Conservation (phyloP, 2,113 vertebrate genomes). For the Forbesichthys agassizii region DNA sequence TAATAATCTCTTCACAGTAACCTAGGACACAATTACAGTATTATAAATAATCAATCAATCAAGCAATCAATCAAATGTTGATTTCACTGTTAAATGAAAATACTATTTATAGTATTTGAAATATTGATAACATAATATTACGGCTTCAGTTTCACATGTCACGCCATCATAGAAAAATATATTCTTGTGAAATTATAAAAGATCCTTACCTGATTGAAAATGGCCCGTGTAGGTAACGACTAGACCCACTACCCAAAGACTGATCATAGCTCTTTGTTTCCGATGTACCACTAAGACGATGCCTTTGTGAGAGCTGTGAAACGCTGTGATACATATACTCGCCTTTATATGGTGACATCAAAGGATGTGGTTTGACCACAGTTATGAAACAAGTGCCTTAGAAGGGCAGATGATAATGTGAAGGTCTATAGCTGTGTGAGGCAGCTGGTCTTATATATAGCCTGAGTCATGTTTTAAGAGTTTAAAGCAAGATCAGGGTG, state of each 20-base stretch:
- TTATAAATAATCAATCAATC: neutral
- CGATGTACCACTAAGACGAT: neutral
- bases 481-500: too few species aligned
- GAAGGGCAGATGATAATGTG: too few species aligned
- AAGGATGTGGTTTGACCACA: constrained; percentile 56
- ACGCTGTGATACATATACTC: neutral
- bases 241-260: neutral
- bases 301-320: neutral
- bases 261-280: neutral
- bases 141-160: too few species aligned
- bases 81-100: too few species aligned
- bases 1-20: constrained; percentile 57
- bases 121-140: too few species aligned
- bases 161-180: too few species aligned
- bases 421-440: too few species aligned
- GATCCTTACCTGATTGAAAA: too few species aligned
- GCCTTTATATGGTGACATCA: constrained; percentile 28
- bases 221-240: neutral
- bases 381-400: constrained; percentile 2
- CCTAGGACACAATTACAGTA: constrained; percentile 34
- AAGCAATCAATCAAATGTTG: neutral
- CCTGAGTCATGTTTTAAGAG: too few species aligned
- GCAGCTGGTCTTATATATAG: too few species aligned
- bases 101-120: too few species aligned
- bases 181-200: too few species aligned